Percentiles rank a stretch among this genome's conserved stretches.
phyloP scores from a whole-genome alignment of 2,797 vertebrate genomes.

The Botia almorhae region DNA sequence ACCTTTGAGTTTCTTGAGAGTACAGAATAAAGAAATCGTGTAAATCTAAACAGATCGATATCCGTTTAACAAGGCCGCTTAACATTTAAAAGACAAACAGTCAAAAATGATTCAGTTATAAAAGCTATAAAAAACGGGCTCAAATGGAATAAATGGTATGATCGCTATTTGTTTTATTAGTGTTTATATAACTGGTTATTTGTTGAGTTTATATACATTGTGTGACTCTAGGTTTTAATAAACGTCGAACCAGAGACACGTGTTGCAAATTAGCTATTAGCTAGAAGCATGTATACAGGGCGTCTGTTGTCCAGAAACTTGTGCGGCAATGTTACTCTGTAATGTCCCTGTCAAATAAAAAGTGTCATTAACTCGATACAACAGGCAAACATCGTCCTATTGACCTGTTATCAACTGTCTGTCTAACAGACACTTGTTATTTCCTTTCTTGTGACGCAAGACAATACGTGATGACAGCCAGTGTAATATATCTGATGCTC shows the following conservation, averaged over 20 bases:
- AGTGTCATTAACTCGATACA: background rate
- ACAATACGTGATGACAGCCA: conserved; percentile 7
- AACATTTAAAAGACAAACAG: background rate
- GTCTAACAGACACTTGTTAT: background rate
- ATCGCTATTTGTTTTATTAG: no score
- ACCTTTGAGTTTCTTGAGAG: background rate
- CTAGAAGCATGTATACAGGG: no score
- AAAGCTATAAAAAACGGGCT: no score
- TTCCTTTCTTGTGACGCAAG: conserved; percentile 10
- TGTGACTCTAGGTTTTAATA: no score
- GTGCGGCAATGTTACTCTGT: no score
- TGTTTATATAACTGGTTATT: no score
- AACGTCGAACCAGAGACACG: background rate
- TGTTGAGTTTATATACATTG: background rate
- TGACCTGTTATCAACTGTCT: conserved; percentile 3
- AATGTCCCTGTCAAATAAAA: no score
- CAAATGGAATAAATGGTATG: no score
- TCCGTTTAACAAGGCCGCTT: no score
- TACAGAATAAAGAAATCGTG: background rate
- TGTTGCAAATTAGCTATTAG: background rate
- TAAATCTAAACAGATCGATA: background rate
- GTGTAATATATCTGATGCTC: conserved; percentile 36
- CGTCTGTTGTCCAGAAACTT: no score
- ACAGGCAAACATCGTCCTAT: background rate
- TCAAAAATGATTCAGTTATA: background rate